Evolutionary conservation across 2,888 invertebrate species (phyloP).

Genomic region (Drosophila mayaguana): DNA sequence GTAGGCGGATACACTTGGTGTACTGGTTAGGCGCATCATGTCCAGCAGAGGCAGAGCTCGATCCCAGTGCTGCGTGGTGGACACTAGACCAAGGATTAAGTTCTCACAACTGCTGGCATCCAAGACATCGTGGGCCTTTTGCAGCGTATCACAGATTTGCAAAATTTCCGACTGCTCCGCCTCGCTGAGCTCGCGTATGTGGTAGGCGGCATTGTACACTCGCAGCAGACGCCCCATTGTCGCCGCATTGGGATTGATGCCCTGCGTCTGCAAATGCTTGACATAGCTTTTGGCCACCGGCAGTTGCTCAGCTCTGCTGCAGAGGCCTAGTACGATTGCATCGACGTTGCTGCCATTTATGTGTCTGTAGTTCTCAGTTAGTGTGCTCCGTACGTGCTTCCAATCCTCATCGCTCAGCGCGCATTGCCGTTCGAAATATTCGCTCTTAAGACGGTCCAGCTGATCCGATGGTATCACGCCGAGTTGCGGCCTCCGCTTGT

Average conservation of each 20-base stretch:
- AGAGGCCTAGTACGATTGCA: conserved; percentile 87
- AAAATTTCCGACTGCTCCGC: conserved; percentile 87
- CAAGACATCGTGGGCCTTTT: conserved; percentile 86
- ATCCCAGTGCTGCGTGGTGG: conserved; percentile 89
- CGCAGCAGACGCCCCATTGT: conserved; percentile 87
- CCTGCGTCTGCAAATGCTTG: conserved; percentile 86
- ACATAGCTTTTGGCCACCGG: conserved; percentile 87
- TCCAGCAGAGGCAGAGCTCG: conserved; percentile 87
- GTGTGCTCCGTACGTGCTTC: conserved; percentile 63
- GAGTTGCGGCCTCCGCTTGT: conserved; percentile 65
- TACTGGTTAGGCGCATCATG: conserved; percentile 86
- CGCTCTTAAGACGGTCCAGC: conserved; percentile 64
- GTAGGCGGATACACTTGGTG: conserved; percentile 86
- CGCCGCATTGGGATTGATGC: conserved; percentile 87
- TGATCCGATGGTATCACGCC: conserved; percentile 53
- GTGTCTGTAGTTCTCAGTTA: conserved; percentile 71
- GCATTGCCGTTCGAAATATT: conserved; percentile 49
- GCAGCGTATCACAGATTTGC: conserved; percentile 84
- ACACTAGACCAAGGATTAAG: conserved; percentile 88
- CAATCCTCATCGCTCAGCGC: conserved; percentile 69
- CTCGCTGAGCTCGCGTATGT: conserved; percentile 81
- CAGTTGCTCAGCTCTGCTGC: conserved; percentile 85
- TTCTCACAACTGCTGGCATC: conserved; percentile 88
- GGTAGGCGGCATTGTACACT: conserved; percentile 85
- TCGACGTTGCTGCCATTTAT: conserved; percentile 86